Evolutionary conservation across 2,888 invertebrate species (phyloP), one percentile per base, ranked within the genome.

Genomic region (Caenorhabditis angaria): DNA sequence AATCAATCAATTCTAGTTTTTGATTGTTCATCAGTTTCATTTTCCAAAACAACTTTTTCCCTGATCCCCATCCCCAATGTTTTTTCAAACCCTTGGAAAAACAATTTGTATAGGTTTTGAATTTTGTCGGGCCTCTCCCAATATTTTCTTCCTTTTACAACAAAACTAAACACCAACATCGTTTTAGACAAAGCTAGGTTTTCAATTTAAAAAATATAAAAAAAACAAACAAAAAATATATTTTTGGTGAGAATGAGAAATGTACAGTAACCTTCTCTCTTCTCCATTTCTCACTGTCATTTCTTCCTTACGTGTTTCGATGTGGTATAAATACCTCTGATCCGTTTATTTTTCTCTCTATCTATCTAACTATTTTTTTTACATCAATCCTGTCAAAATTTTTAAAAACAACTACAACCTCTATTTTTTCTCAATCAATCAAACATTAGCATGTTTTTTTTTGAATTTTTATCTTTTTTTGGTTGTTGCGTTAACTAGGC

Each of bases 281-380:
- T 28, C 27, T 58, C 28, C 47, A 14, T 58, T 27, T 58, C 47
- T 58, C 58, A 25, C 47, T 56, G 29, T 50, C 50, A 24, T 24
- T 50, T n/a, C 50, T 10, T 47, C 27, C 47, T 47, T 58, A 58
- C 58, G 58, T 58, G 58, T 58, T 58, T 58, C 20, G 25, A 58
- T 58, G 47, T 35, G 58, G 58, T 58, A 47, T 58, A 18, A 20
- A 58, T 58, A 58, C 58, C 58, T 58, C 58, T 47, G 27, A 56
- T 56, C 55, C 55, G 41, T 41, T 41, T 41, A 12, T 18, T 41
- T 14, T 41, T 41, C 41, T 41, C 41, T 41, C 41, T 41, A 41
- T 10, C 6, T 10, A 35, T 10, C 14, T 32, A 32, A 32, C 32
- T 32, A 8, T 32, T 32, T 10, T 32, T 32, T 5, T 32, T 18